These are phyloP conservation scores for Semibalanus balanoides DNA, from an alignment of 1,140 invertebrate species.

Conservation along the genomic window DNA sequence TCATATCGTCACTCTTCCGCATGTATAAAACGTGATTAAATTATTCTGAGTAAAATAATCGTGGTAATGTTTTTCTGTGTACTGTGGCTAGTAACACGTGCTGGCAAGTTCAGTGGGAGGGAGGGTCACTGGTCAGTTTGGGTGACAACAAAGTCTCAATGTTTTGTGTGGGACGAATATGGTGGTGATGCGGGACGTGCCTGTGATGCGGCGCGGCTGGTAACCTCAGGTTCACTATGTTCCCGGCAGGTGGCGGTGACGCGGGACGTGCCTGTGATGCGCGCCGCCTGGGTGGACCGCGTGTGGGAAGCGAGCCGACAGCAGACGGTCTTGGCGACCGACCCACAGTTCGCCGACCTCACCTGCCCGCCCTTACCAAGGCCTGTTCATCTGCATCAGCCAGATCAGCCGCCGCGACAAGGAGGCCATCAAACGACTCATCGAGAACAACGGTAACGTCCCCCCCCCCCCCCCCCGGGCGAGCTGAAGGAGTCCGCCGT, in stretches of 20 bases:
- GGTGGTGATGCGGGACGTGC: slow-evolving; percentile 50
- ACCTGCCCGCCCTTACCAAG: slow-evolving; percentile 63
- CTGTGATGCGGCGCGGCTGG: slow-evolving; percentile 56
- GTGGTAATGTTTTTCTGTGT: too few relatives aligned
- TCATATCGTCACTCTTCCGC: too few relatives aligned
- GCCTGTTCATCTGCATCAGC: slow-evolving; percentile 60
- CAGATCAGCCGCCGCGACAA: slow-evolving; percentile 50
- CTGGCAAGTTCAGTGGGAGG: too few relatives aligned
- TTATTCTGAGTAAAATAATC: too few relatives aligned
- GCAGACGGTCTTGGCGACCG: slow-evolving; percentile 40
- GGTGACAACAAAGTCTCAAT: too few relatives aligned
- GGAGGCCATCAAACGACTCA: slow-evolving; percentile 48
- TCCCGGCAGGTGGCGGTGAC: slow-evolving; percentile 48
- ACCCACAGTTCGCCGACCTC: slow-evolving; percentile 46
- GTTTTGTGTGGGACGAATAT: too few relatives aligned
- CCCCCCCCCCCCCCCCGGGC: too few relatives aligned
- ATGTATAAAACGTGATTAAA: too few relatives aligned
- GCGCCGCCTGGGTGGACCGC: slow-evolving; percentile 56
- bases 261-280: slow-evolving; percentile 55
- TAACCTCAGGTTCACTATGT: too few relatives aligned
- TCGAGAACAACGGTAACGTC: slow-evolving; percentile 48
- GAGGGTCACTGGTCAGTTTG: too few relatives aligned
- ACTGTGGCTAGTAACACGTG: too few relatives aligned
- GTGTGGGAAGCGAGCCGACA: slow-evolving; percentile 52
- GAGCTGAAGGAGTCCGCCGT: too few relatives aligned